These are phyloP conservation scores for Eumaeus atala DNA, from an alignment of 1,140 invertebrate genomes.

Conservation along the genomic window DNA sequence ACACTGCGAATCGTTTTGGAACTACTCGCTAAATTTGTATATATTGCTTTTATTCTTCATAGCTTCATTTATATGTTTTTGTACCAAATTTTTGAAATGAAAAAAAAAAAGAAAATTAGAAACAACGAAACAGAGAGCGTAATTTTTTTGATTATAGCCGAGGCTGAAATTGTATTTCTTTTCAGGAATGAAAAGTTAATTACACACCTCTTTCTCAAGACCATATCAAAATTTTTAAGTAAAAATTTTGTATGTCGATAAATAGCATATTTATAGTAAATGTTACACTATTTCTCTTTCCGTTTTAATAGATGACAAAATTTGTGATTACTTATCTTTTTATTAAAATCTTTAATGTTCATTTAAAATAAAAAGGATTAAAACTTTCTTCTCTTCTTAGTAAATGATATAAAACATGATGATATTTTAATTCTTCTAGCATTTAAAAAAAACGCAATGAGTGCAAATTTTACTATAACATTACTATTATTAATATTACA, in stretches of 20 bases:
- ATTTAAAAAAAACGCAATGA: neutral
- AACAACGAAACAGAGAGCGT: neutral
- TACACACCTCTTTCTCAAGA: slow-evolving; percentile 38
- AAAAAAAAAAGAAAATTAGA: neutral
- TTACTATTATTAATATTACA: slow-evolving; percentile 1
- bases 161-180: slow-evolving; percentile 47
- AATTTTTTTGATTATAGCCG: slow-evolving; percentile 10
- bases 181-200: slow-evolving; percentile 53
- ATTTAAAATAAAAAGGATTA: neutral
- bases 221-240: slow-evolving; percentile 52
- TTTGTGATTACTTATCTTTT: no score
- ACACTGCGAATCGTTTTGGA: slow-evolving; percentile 38
- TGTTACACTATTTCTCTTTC: neutral
- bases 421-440: no score
- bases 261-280: neutral
- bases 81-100: slow-evolving; percentile 46
- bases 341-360: neutral
- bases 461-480: neutral
- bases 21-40: slow-evolving; percentile 52
- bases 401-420: no score
- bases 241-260: slow-evolving; percentile 57
- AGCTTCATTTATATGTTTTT: slow-evolving; percentile 67
- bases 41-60: slow-evolving; percentile 56
- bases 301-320: no score
- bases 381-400: neutral